Evolutionary conservation across 2,888 invertebrate species (phyloP), one percentile per base, ranked within the genome.

Genomic region (Hyles lineata): DNA sequence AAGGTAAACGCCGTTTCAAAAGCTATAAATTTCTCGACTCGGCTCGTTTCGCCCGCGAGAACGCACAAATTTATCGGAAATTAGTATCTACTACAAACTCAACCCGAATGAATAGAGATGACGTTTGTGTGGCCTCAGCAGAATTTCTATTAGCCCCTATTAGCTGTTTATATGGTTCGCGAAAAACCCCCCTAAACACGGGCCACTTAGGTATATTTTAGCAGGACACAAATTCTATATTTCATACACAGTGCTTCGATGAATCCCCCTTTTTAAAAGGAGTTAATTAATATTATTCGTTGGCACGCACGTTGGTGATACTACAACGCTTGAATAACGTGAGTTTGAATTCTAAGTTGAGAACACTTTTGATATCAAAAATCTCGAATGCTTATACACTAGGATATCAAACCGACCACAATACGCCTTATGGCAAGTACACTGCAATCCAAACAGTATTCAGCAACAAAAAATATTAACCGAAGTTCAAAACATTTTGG

Each of bases 61-160:
- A 90, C 89, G 89, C 90, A 89, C 89, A 90, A 92, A 92, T 92
- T 92, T 92, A 93, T 92, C 88, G 90, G 90, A 92, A 93, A 93
- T 92, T 93, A 93, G 91, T 90, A 87, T 85, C 83, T 83, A 81
- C 82, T 87, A 85, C 85, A 84, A 88, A 90, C 87, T 90, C 87
- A 82, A 80, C 76, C 77, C 83, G 82, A 79, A 81, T 85, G 84
- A 83, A 84, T 84, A 84, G 80, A 84, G 79, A 76, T 78, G 79
- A 77, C 80, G 76, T 78, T 83, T 80, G 77, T 75, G 76, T 77
- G 76, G 79, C 77, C 78, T 82, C 78, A 76, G 80, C 78, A 75
- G 74, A 79, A 79, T 80, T 55, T 70, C 70, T 55, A 73, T 72
- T 70, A 72, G 70, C 52, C 17, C 25, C 55, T 70, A 55, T 52